Evolutionary conservation across 2,797 vertebrate species (phyloP).

Genomic region (Channa striata): DNA sequence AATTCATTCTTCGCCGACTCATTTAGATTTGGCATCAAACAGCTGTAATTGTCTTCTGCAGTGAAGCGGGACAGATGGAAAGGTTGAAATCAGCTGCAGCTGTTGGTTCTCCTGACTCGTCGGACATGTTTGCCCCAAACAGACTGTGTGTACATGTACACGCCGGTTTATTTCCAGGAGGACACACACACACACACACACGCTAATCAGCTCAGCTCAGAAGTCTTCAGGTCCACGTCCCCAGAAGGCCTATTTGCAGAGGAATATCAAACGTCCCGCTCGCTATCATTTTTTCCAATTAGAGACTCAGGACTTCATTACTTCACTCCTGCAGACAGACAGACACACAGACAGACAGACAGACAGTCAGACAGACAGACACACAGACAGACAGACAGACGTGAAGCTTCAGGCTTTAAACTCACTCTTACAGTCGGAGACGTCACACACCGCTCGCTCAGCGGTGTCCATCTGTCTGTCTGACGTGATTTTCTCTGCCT

Average conservation of each 20-base stretch:
- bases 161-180: slow-evolving; percentile 9
- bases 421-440: slow-evolving; percentile 23
- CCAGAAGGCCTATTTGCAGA: slow-evolving; percentile 50
- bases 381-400: neutral
- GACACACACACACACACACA: slow-evolving; percentile 13
- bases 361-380: slow-evolving; percentile 29
- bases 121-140: neutral
- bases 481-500: no score
- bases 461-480: slow-evolving; percentile 9
- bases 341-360: neutral
- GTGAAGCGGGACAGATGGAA: neutral
- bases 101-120: neutral
- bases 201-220: slow-evolving; percentile 47
- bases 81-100: neutral
- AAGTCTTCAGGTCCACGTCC: slow-evolving; percentile 33
- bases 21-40: no score
- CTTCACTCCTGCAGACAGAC: slow-evolving; percentile 33
- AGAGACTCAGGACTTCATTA: slow-evolving; percentile 63
- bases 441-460: no score
- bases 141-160: no score
- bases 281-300: slow-evolving; percentile 61
- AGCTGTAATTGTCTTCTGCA: no score
- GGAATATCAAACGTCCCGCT: slow-evolving; percentile 60
- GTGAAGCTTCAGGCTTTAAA: slow-evolving; percentile 17
- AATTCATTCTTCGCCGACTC: no score